Percentiles rank a stretch among this genome's conserved stretches.
These are phyloP conservation scores for Podarcis siculus DNA, from an alignment of 2,797 vertebrate species.

Conservation along the genomic window DNA sequence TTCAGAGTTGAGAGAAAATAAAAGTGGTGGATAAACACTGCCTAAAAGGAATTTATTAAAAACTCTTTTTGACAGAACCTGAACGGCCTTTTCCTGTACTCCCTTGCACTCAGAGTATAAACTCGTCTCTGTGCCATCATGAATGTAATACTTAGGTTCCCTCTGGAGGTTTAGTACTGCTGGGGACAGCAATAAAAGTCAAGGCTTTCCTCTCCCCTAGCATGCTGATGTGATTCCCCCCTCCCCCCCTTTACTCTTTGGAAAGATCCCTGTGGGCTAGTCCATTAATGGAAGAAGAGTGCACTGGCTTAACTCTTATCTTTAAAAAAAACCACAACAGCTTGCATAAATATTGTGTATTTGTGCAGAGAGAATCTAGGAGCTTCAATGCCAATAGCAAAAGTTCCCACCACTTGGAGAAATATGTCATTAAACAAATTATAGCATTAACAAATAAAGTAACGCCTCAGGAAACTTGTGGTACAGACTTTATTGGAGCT, in stretches of 20 bases:
- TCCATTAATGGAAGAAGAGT: slow-evolving; percentile 66
- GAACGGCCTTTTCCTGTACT: not conserved
- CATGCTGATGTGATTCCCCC: slow-evolving; percentile 26
- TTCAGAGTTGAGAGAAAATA: slow-evolving; percentile 26
- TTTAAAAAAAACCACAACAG: slow-evolving; percentile 59
- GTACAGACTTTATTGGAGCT: not conserved
- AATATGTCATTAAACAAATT: slow-evolving; percentile 41
- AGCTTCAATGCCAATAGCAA: slow-evolving; percentile 27
- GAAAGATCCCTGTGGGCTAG: slow-evolving; percentile 60
- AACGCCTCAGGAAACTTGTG: slow-evolving; percentile 11
- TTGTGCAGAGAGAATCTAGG: fast-evolving
- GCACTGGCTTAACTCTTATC: slow-evolving; percentile 59
- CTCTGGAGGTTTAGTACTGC: slow-evolving; percentile 57
- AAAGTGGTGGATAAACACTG: slow-evolving; percentile 15
- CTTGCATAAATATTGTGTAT: not conserved
- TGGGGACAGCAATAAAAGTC: slow-evolving; percentile 48
- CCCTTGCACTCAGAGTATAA: fast-evolving
- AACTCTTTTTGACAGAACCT: slow-evolving; percentile 27
- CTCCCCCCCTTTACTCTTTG: not conserved
- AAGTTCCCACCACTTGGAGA: slow-evolving; percentile 16
- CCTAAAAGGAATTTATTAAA: not conserved
- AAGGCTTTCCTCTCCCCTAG: slow-evolving; percentile 32
- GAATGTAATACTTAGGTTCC: slow-evolving; percentile 40
- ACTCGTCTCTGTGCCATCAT: not conserved
- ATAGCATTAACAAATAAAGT: slow-evolving; percentile 30